Base-by-base conservation (phyloP, 2,797 vertebrate genomes). In the Etheostoma nigrum region DNA sequence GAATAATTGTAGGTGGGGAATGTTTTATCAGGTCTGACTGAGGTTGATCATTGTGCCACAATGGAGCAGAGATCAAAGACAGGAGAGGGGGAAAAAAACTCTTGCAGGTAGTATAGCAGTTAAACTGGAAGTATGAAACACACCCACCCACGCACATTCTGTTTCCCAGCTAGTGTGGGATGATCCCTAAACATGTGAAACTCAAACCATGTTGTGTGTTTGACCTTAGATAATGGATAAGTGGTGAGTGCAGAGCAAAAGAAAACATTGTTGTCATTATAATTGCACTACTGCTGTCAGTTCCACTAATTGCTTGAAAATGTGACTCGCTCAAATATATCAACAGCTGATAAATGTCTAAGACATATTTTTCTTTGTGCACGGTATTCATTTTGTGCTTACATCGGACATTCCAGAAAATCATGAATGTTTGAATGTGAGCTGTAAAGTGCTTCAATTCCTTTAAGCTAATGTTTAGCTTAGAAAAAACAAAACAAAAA, bases 1-100 rank as follows among this genome's bases (percentile, higher is more conserved):
- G 67, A 81, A 74, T 84, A 77, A 84, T 79, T 90, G 89, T 87
- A 81, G 88, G 88, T 83, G 89, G 81, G 89, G 86, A 76, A 80
- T 79, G 64, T 89, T 88, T 90, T 75, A 82, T 84, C 73, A 59
- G 72, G 74, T 83, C 81, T 72, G 58, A 83, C 54, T 83, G 47
- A 78, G 74, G 70, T 89, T 74, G 74, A 6, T 83, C 65, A 83
- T 77, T 81, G 67, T 33, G 49, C 62, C 66, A 79, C 81, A 83
- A 75, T 53, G 62, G 42, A 75, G 61, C 63, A 23, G 52, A 89
- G 80, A 90, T 90, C 84, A 93, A 88, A 92, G 80, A 13, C 19
- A 0, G 53, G 48, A 62, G 74, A 78, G 78, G 6, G 6, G 8
- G 3, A 90, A 91, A 79, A 88, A 90, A 86, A 89, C 49, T 42